Conservation (phyloP, 1,140 invertebrate genomes). For the Sitobion miscanthi region DNA sequence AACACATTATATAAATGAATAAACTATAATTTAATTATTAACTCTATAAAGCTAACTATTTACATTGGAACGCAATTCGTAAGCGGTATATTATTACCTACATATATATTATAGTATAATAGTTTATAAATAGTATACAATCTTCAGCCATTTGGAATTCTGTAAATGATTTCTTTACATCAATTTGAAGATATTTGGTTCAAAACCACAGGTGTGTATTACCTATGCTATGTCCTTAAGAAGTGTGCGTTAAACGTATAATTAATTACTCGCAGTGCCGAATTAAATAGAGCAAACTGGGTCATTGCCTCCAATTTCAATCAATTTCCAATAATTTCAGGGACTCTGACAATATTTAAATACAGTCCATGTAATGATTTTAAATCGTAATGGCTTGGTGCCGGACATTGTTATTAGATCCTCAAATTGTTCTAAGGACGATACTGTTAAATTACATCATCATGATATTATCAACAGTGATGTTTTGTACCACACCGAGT, state of each 20-base stretch:
- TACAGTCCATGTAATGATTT: background rate
- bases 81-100: no score
- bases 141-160: background rate
- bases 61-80: no score
- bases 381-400: background rate
- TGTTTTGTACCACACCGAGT: background rate
- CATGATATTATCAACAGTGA: background rate
- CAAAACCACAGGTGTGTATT: background rate
- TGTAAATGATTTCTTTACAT: background rate
- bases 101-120: background rate
- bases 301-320: constrained; percentile 14
- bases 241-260: background rate
- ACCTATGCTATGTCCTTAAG: background rate
- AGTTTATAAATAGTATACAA: background rate
- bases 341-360: background rate
- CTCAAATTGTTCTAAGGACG: background rate
- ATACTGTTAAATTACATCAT: background rate
- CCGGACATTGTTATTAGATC: background rate
- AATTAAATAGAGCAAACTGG: constrained; percentile 2
- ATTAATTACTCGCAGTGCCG: background rate
- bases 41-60: no score
- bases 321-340: constrained; percentile 1
- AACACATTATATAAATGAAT: no score
- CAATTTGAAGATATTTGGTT: background rate
- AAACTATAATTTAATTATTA: no score